Evolutionary conservation across 2,797 vertebrate species (phyloP).

Genomic region (Periparus ater): DNA sequence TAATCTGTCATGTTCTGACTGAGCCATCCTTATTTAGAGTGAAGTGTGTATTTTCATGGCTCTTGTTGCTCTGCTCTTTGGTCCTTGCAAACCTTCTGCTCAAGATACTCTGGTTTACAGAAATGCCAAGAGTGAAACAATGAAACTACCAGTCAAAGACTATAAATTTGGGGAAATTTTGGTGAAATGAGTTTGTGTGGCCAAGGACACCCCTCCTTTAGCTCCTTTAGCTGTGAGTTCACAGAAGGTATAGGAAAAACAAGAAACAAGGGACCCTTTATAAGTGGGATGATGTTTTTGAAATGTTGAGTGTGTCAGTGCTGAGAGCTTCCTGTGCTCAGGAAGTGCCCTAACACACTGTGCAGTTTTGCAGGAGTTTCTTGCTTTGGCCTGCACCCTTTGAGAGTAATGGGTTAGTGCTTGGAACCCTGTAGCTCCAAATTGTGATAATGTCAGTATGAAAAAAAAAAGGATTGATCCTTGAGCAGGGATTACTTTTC

Average conservation of each 20-base stretch:
- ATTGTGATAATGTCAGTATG: neutral
- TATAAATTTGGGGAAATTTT: neutral
- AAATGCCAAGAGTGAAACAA: neutral
- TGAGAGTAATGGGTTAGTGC: neutral
- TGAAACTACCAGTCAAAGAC: neutral
- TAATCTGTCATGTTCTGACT: neutral
- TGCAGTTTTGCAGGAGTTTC: neutral
- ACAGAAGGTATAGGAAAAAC: neutral
- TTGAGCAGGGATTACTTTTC: neutral
- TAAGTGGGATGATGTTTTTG: neutral
- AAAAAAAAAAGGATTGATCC: neutral
- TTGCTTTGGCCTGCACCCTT: neutral
- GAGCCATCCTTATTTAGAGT: neutral
- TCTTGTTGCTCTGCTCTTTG: neutral
- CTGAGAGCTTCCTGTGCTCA: neutral
- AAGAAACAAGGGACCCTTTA: neutral
- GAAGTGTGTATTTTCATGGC: neutral
- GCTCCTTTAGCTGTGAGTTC: neutral
- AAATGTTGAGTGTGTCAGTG: neutral
- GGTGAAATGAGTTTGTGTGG: neutral
- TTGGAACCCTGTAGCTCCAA: neutral
- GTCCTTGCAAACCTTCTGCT: neutral
- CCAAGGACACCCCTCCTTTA: neutral
- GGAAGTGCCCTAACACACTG: neutral
- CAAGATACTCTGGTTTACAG: neutral